phyloP scores from a whole-genome alignment of 2,113 vertebrate genomes.

The Climacteris rufus region DNA sequence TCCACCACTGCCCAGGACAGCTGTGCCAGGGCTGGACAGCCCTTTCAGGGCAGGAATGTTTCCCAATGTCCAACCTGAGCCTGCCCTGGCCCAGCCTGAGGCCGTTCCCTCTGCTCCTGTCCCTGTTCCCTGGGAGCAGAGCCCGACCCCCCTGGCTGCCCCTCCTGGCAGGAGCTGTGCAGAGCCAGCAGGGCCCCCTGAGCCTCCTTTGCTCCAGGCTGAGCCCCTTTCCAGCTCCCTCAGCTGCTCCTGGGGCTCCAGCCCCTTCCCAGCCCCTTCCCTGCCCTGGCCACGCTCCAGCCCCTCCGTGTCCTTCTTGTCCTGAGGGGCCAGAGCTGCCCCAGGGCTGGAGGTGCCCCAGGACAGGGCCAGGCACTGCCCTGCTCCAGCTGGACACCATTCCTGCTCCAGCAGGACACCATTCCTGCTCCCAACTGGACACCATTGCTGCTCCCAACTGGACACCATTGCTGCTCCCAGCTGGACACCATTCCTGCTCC shows the following conservation, averaged over 20 bases:
- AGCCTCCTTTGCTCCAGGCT: neutral
- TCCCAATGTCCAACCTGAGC: rapidly evolving
- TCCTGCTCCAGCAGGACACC: neutral
- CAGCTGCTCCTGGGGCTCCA: neutral
- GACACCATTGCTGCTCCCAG: no score
- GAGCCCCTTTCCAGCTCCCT: neutral
- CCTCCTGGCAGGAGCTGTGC: neutral
- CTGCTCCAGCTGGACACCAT: neutral
- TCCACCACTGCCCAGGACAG: neutral
- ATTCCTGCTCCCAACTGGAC: neutral
- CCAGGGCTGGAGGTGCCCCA: neutral
- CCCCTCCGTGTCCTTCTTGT: neutral
- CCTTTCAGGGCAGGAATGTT: neutral
- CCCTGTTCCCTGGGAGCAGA: neutral
- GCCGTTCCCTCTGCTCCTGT: neutral
- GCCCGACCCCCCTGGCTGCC: rapidly evolving
- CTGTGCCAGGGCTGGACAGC: neutral
- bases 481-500: neutral
- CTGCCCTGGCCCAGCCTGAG: rapidly evolving
- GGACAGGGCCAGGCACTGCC: neutral
- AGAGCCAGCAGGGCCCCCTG: neutral
- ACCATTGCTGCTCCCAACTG: neutral
- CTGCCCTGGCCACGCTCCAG: rapidly evolving
- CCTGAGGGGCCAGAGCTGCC: neutral
- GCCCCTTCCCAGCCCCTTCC: neutral